A percentile compares a stretch with the other conserved stretches of the same genome.
These are phyloP conservation scores for Sarcophaga subvicina DNA, from an alignment of 2,888 invertebrate species.

Conservation along the genomic window DNA sequence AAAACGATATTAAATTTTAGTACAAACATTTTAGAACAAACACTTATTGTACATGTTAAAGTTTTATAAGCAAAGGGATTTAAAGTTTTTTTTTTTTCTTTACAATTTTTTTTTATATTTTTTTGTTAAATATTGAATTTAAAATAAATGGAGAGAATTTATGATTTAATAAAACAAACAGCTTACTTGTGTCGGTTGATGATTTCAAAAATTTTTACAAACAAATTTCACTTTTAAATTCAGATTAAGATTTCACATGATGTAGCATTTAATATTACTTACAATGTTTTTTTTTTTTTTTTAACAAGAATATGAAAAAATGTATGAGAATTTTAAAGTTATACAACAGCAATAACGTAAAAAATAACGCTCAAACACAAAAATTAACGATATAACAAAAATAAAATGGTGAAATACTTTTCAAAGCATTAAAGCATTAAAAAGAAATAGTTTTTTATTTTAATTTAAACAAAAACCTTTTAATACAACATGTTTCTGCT, in stretches of 20 bases:
- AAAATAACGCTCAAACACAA: conserved; percentile 3
- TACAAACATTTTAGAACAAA: background rate
- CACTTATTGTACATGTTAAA: too few species aligned
- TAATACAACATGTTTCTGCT: too few species aligned
- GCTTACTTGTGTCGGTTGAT: conserved; percentile 68
- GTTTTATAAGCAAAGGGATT: too few species aligned
- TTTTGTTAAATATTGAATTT: too few species aligned
- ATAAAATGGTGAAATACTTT: background rate
- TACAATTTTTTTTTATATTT: too few species aligned
- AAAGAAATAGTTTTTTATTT: too few species aligned
- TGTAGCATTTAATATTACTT: conserved; percentile 77
- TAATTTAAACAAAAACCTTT: too few species aligned
- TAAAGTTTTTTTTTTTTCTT: too few species aligned
- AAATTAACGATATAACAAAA: background rate
- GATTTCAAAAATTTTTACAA: conserved; percentile 39
- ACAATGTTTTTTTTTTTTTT: conserved; percentile 55
- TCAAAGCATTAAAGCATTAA: too few species aligned
- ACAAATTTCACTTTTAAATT: conserved; percentile 37
- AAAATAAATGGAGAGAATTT: too few species aligned
- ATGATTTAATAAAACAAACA: background rate
- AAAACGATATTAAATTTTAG: too few species aligned
- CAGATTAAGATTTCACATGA: conserved; percentile 77
- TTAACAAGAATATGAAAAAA: background rate
- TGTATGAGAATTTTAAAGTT: background rate
- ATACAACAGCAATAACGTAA: conserved; percentile 10